Evolutionary conservation across 92 coral and sea anemone genomes (phyloP).

Genomic region (Umimayanthus chanpuru): DNA sequence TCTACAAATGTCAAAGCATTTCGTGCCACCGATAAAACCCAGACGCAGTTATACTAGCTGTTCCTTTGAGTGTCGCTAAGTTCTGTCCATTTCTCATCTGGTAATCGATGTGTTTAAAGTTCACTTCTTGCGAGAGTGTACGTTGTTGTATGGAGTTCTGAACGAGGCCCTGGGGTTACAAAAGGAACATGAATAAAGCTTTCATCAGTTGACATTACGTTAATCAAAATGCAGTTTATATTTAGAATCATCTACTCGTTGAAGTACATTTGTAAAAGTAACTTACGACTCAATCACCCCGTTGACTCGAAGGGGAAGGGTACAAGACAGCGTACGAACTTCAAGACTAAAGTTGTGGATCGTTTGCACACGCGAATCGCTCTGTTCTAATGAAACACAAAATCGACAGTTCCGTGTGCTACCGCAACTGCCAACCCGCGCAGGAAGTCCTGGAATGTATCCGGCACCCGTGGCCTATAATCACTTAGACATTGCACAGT

Average conservation of each 20-base stretch:
- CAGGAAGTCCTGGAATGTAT: slow-evolving; percentile 94
- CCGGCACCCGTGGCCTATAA: slow-evolving; percentile 75
- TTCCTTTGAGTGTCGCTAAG: not conserved
- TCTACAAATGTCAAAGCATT: slow-evolving; percentile 31
- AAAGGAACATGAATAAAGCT: slow-evolving; percentile 81
- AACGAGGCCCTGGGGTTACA: slow-evolving; percentile 58
- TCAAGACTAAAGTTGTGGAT: not conserved
- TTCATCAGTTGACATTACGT: slow-evolving; percentile 92
- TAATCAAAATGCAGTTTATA: slow-evolving; percentile 90
- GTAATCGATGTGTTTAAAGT: slow-evolving; percentile 2
- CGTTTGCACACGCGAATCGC: not conserved
- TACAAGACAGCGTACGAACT: not conserved
- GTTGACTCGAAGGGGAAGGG: not conserved
- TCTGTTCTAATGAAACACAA: not conserved
- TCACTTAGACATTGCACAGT: slow-evolving; percentile 87
- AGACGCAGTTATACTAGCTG: slow-evolving; percentile 30
- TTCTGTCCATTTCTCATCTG: slow-evolving; percentile 29
- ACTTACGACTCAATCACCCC: slow-evolving; percentile 39
- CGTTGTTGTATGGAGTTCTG: slow-evolving; percentile 52
- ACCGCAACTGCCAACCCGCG: slow-evolving; percentile 76
- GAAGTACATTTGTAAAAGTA: slow-evolving; percentile 18
- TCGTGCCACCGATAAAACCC: slow-evolving; percentile 5
- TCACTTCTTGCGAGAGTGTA: slow-evolving; percentile 49
- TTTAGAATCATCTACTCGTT: slow-evolving; percentile 67
- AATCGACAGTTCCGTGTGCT: slow-evolving; percentile 84